A percentile compares a stretch with the other conserved stretches of the same genome.
Conservation (phyloP, 2,113 vertebrate species). For the Pomatostomus ruficeps region DNA sequence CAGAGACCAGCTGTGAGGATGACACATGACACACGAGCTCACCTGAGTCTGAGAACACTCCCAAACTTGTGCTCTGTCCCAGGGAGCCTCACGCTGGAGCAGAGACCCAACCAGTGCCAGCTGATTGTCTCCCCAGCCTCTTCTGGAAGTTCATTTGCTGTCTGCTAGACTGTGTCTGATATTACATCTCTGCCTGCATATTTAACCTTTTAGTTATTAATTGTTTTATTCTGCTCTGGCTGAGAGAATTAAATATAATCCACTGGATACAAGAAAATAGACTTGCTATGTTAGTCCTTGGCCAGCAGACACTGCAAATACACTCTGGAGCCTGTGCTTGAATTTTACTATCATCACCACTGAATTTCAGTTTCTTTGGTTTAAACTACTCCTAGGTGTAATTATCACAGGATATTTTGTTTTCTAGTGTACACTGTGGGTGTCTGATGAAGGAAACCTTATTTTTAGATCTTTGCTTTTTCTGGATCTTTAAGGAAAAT, state of each 20-base stretch:
- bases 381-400: neutral
- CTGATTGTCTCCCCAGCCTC: neutral
- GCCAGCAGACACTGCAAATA: neutral
- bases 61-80: neutral
- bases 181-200: neutral
- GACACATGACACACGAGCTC: neutral
- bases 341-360: neutral
- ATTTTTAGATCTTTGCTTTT: neutral
- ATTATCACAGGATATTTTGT: neutral
- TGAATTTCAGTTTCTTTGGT: neutral
- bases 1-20: neutral
- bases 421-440: neutral
- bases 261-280: neutral
- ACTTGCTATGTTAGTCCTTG: neutral
- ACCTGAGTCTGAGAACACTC: neutral
- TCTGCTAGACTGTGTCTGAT: neutral
- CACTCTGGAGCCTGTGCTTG: neutral
- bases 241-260: neutral
- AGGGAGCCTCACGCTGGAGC: neutral
- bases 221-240: neutral
- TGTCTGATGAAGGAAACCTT: neutral
- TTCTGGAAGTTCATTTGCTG: neutral
- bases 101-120: neutral
- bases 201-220: neutral
- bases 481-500: neutral